Percentiles rank a stretch among this genome's conserved stretches.
These are phyloP conservation scores for Idris sp. DNA, from an alignment of 1,140 invertebrate species.

Conservation along the genomic window DNA sequence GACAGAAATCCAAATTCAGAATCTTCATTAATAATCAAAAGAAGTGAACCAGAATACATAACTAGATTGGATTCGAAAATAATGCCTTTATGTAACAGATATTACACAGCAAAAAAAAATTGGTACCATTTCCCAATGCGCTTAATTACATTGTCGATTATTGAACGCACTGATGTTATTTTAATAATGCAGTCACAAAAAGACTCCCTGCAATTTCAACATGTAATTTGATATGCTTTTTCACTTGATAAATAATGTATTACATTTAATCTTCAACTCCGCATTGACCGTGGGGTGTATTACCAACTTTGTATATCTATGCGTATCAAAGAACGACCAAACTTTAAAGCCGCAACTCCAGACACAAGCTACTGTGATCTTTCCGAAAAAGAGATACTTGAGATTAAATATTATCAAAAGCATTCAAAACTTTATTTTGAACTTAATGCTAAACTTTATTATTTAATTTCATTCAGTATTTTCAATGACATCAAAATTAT, in stretches of 20 bases:
- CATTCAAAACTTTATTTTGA: no score
- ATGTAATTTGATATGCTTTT: no score
- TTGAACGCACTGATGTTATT: constrained; percentile 47
- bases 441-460: no score
- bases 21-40: constrained; percentile 54
- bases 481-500: no score
- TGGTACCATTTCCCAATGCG: constrained; percentile 45
- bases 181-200: constrained; percentile 34
- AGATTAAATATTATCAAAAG: constrained; percentile 63
- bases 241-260: no score
- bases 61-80: constrained; percentile 31
- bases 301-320: constrained; percentile 51
- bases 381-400: constrained; percentile 53
- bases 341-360: constrained; percentile 58
- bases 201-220: constrained; percentile 38
- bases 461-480: no score
- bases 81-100: constrained; percentile 40
- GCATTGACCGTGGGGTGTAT: no score
- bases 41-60: constrained; percentile 43
- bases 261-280: no score
- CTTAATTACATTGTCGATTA: constrained; percentile 61
- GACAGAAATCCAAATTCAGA: constrained; percentile 49
- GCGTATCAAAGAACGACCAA: constrained; percentile 59
- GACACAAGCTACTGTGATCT: constrained; percentile 50
- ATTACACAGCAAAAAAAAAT: constrained; percentile 48